Evolutionary conservation across 2,888 invertebrate genomes (phyloP).

Genomic region (Drosophila testacea): DNA sequence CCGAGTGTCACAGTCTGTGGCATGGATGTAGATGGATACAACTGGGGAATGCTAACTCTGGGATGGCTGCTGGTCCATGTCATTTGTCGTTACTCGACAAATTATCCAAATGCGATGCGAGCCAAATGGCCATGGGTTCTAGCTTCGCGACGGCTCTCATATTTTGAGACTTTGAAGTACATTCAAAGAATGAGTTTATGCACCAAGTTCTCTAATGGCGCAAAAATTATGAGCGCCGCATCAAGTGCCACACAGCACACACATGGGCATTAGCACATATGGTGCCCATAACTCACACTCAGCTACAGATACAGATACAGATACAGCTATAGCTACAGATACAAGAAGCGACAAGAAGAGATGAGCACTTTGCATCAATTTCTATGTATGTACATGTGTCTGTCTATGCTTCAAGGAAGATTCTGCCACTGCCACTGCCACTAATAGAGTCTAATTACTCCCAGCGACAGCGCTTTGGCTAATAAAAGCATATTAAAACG

Average conservation of each 20-base stretch:
- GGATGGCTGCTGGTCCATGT: conserved; percentile 51
- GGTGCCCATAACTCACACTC: conserved; percentile 51
- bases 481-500: conserved; percentile 74
- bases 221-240: conserved; percentile 76
- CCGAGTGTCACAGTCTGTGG: conserved; percentile 26
- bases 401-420: conserved; percentile 46
- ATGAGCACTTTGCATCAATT: conserved; percentile 66
- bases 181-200: conserved; percentile 75
- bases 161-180: conserved; percentile 73
- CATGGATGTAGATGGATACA: neutral
- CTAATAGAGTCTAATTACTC: conserved; percentile 78
- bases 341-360: conserved; percentile 29
- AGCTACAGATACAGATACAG: conserved; percentile 22
- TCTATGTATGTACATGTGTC: conserved; percentile 23
- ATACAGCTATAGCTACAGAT: conserved; percentile 26
- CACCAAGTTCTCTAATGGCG: conserved; percentile 77
- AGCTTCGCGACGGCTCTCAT: conserved; percentile 38
- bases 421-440: conserved; percentile 43
- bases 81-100: conserved; percentile 74
- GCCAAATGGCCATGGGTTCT: conserved; percentile 51
- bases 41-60: conserved; percentile 27
- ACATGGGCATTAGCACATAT: conserved; percentile 50
- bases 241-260: conserved; percentile 40
- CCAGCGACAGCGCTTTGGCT: conserved; percentile 55
- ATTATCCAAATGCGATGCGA: conserved; percentile 71